phyloP scores from a whole-genome alignment of 2,797 vertebrate species.

The Gymnodraco acuticeps region DNA sequence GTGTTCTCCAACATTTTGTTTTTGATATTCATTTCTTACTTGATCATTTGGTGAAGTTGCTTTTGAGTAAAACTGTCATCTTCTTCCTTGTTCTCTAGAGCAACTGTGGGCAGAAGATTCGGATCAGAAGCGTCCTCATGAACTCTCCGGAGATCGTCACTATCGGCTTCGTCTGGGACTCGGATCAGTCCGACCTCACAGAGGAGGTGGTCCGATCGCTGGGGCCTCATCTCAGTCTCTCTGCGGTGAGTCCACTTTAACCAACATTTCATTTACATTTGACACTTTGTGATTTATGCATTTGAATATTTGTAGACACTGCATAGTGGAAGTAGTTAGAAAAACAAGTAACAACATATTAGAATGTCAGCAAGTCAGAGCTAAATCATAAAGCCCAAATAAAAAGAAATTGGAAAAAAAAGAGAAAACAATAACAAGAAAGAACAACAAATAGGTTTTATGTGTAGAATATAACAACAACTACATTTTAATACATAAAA shows the following conservation, averaged over 20 bases:
- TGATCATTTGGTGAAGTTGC: neutral
- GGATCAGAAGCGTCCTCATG: conserved; percentile 96
- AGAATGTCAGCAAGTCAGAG: too few relatives aligned
- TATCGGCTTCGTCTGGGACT: conserved; percentile 98
- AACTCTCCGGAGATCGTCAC: conserved; percentile 98
- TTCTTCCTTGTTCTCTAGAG: conserved; percentile 82
- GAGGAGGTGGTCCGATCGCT: conserved; percentile 93
- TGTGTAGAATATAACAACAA: too few relatives aligned
- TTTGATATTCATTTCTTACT: neutral
- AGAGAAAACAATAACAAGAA: too few relatives aligned
- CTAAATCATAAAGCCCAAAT: too few relatives aligned
- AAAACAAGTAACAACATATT: too few relatives aligned
- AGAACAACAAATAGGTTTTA: too few relatives aligned
- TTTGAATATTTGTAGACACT: too few relatives aligned
- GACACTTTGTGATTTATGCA: neutral
- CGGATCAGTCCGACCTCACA: conserved; percentile 95
- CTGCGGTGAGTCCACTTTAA: conserved; percentile 85
- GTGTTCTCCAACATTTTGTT: neutral
- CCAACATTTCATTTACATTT: neutral
- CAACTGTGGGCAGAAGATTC: conserved; percentile 96
- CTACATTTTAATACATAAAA: too few relatives aligned
- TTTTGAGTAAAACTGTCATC: conserved; percentile 5
- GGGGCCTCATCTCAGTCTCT: conserved; percentile 91
- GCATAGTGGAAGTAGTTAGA: too few relatives aligned
- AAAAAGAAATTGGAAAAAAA: too few relatives aligned